Percentiles rank a stretch among this genome's conserved stretches.
phyloP scores from a whole-genome alignment of 2,888 invertebrate genomes.

The Lasiommata megera region DNA sequence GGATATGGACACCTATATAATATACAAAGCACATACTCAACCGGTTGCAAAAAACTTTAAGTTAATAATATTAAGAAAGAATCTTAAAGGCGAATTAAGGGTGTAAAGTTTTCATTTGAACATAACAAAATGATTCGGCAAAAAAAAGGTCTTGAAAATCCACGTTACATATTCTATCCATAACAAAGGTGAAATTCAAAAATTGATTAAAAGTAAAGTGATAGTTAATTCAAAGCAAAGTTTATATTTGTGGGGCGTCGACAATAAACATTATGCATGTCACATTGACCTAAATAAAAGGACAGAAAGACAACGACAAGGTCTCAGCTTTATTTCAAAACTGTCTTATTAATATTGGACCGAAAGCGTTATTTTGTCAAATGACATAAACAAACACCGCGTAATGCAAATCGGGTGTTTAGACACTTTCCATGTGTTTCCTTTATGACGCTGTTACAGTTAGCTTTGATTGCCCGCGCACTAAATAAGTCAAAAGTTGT shows the following conservation, averaged over 20 bases:
- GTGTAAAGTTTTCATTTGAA: too few species aligned
- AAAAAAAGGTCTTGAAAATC: too few species aligned
- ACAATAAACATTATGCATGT: conserved; percentile 68
- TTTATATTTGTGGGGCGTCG: conserved; percentile 42
- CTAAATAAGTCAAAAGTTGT: conserved; percentile 61
- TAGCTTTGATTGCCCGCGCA: conserved; percentile 49
- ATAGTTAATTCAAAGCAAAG: too few species aligned
- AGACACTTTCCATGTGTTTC: conserved; percentile 58
- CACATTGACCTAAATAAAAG: conserved; percentile 77
- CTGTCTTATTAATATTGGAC: conserved; percentile 69
- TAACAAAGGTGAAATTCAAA: too few species aligned
- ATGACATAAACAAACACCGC: conserved; percentile 76
- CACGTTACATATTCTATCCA: too few species aligned
- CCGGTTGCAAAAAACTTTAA: too few species aligned
- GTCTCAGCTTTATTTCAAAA: conserved; percentile 77
- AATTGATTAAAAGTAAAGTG: too few species aligned
- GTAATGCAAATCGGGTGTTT: conserved; percentile 54
- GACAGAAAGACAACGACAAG: conserved; percentile 69
- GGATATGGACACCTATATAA: not conserved
- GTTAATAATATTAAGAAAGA: too few species aligned
- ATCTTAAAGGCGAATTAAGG: too few species aligned
- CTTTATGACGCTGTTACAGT: conserved; percentile 51
- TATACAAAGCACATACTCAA: too few species aligned
- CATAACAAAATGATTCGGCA: too few species aligned
- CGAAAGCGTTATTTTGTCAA: conserved; percentile 73